phyloP scores from a whole-genome alignment of 2,113 vertebrate genomes.

The Montifringilla adamsi region DNA sequence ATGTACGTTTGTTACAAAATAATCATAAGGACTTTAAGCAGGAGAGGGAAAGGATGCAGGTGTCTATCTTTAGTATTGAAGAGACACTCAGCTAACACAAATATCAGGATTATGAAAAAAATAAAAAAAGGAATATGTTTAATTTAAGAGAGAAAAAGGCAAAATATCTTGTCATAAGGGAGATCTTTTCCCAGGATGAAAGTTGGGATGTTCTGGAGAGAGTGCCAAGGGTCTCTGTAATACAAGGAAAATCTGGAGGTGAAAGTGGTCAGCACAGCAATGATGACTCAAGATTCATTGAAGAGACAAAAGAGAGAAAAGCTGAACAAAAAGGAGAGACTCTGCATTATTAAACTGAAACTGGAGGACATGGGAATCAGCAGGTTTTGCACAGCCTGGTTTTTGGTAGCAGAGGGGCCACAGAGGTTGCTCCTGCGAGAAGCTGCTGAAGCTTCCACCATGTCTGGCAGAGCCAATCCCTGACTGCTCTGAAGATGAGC shows the following conservation, averaged over 20 bases:
- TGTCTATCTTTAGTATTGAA: background rate
- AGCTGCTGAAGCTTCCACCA: background rate
- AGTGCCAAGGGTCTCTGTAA: background rate
- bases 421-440: background rate
- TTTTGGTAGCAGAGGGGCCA: background rate
- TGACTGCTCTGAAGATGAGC: background rate
- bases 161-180: background rate
- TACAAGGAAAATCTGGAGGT: background rate
- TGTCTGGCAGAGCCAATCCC: fast-evolving
- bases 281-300: background rate
- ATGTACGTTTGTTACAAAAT: background rate
- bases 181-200: background rate
- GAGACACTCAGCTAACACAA: background rate
- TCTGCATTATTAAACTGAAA: background rate
- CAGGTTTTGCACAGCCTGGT: background rate
- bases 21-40: background rate
- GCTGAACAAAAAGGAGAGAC: background rate
- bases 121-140: background rate
- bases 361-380: background rate
- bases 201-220: fast-evolving
- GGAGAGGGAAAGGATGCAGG: background rate
- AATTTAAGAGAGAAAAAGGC: background rate
- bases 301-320: background rate
- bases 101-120: background rate
- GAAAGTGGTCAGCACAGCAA: background rate